These are phyloP conservation scores for Gorsachius goisagi DNA, from an alignment of 2,113 vertebrate genomes.

Conservation along the genomic window DNA sequence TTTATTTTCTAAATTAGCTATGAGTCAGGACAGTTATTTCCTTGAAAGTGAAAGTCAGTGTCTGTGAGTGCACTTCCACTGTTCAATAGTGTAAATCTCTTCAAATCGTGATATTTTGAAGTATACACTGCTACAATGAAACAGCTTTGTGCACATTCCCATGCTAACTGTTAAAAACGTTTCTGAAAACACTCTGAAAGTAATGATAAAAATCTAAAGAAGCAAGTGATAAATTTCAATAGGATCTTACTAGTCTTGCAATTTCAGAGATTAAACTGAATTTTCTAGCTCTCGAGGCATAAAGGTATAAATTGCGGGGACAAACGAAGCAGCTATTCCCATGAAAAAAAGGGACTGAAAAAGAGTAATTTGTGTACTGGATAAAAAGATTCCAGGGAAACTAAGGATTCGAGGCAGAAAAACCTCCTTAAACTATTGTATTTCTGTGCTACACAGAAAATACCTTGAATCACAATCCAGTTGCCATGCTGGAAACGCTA, in stretches of 20 bases:
- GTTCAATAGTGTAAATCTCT: slow-evolving; percentile 41
- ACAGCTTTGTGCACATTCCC: slow-evolving; percentile 33
- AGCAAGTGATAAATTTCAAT: background rate
- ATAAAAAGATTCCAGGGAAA: background rate
- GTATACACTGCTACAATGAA: background rate
- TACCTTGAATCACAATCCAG: slow-evolving; percentile 52
- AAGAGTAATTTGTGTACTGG: background rate
- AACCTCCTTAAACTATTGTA: background rate
- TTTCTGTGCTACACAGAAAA: slow-evolving; percentile 24
- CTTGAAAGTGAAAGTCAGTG: slow-evolving; percentile 67
- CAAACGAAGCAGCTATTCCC: background rate
- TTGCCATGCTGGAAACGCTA: slow-evolving; percentile 45
- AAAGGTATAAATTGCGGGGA: background rate
- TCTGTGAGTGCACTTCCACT: slow-evolving; percentile 3
- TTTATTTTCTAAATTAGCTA: background rate
- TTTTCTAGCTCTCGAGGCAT: background rate
- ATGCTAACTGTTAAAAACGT: background rate
- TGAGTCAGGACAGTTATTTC: slow-evolving; percentile 47
- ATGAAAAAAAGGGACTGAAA: background rate
- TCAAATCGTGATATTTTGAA: slow-evolving; percentile 13
- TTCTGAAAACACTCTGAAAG: slow-evolving; percentile 14
- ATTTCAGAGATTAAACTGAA: background rate
- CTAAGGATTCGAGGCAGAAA: background rate
- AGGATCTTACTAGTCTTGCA: background rate
- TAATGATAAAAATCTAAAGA: background rate